Conservation (phyloP, 2,797 vertebrate species). For the Catostomus latipinnis region DNA sequence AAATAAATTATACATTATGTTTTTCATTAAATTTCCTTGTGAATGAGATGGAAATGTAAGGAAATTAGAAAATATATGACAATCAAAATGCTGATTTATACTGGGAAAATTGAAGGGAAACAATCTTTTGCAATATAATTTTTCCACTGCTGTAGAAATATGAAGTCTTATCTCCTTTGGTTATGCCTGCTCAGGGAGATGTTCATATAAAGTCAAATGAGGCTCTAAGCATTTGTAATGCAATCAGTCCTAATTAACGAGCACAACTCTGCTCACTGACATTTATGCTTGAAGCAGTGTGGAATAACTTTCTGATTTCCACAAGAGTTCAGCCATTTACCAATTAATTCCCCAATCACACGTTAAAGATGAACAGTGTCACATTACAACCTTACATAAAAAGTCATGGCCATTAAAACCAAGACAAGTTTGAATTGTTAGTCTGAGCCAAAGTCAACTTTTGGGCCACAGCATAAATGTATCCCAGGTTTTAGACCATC, state of each 20-base stretch:
- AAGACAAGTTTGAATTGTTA: too few species aligned
- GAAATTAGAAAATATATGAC: constrained; percentile 21
- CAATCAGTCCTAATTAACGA: constrained; percentile 76
- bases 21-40: constrained; percentile 36
- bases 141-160: constrained; percentile 25
- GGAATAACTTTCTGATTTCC: constrained; percentile 62
- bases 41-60: constrained; percentile 17
- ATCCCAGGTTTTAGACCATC: not conserved
- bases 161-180: constrained; percentile 50
- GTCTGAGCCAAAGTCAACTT: not conserved
- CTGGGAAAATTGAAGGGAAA: constrained; percentile 28
- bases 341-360: constrained; percentile 52
- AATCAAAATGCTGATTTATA: constrained; percentile 27
- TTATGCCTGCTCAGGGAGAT: constrained; percentile 61
- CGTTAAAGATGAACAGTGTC: constrained; percentile 50
- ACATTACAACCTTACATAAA: constrained; percentile 39
- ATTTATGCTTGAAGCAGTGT: constrained; percentile 70
- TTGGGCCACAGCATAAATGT: not conserved
- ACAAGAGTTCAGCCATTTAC: constrained; percentile 63
- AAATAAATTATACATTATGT: not conserved
- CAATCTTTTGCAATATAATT: constrained; percentile 41
- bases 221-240: constrained; percentile 70
- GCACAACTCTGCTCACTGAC: constrained; percentile 72
- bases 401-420: constrained; percentile 5
- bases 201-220: constrained; percentile 70